Evolutionary conservation across 2,113 vertebrate genomes (phyloP).

Genomic region (Petromus typicus): DNA sequence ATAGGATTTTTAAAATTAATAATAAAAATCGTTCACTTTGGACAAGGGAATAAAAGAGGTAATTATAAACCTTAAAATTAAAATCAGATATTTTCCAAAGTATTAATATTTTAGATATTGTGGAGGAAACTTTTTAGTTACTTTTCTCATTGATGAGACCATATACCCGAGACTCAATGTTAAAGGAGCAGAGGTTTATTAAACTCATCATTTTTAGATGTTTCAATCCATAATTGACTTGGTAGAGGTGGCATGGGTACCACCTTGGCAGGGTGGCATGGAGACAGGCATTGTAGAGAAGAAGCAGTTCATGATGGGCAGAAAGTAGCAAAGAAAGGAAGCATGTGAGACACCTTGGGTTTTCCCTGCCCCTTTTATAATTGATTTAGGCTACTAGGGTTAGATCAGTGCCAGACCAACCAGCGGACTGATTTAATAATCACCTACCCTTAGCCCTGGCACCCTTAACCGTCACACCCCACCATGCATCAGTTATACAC

Average conservation of each 20-base stretch:
- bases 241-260: too few species aligned
- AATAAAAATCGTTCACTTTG: neutral
- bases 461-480: neutral
- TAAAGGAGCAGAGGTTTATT: neutral
- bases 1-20: conserved; percentile 4
- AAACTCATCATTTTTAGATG: neutral
- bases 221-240: neutral
- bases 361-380: neutral
- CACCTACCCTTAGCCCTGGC: neutral
- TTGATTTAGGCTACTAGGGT: neutral
- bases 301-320: neutral
- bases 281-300: neutral
- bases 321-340: neutral
- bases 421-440: neutral
- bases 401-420: neutral
- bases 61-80: neutral
- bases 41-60: neutral
- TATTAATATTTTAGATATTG: neutral
- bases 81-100: neutral
- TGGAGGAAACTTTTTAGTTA: neutral
- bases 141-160: neutral
- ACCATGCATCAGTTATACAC: neutral
- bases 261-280: neutral
- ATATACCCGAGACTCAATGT: neutral
- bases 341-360: neutral